Conservation (phyloP, 2,888 invertebrate genomes). For the Prenolepis imparis region DNA sequence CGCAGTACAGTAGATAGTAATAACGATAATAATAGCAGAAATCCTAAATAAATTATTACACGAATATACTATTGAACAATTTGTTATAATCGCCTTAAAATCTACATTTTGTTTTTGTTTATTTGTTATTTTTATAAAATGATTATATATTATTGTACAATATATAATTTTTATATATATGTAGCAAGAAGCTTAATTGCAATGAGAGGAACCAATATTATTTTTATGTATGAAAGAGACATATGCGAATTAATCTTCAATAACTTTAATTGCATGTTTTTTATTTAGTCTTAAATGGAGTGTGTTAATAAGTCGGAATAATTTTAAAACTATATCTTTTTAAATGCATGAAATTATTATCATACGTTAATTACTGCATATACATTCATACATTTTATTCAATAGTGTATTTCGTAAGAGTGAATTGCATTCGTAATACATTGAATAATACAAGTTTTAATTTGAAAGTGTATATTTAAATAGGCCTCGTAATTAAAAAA, state of each 20-base stretch:
- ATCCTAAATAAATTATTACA: neutral
- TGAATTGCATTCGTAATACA: neutral
- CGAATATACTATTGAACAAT: neutral
- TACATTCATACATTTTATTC: neutral
- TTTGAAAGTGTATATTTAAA: neutral
- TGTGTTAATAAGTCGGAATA: neutral
- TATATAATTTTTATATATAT: neutral
- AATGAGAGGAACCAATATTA: no score
- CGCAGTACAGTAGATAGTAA: neutral
- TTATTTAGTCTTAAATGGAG: neutral
- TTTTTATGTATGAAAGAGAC: neutral
- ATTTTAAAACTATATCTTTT: neutral
- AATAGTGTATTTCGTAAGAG: neutral
- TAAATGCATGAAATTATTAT: neutral
- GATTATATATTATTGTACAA: constrained; percentile 4
- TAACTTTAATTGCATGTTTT: neutral
- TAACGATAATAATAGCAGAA: neutral
- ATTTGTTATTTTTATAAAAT: neutral
- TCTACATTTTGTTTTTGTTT: neutral
- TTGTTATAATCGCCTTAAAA: neutral
- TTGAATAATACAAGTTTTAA: neutral
- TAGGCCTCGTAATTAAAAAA: neutral
- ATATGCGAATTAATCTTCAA: neutral
- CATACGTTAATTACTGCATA: neutral
- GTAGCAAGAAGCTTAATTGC: neutral